Evolutionary conservation across 2,797 vertebrate species (phyloP).

Genomic region (Clarias pachynema): DNA sequence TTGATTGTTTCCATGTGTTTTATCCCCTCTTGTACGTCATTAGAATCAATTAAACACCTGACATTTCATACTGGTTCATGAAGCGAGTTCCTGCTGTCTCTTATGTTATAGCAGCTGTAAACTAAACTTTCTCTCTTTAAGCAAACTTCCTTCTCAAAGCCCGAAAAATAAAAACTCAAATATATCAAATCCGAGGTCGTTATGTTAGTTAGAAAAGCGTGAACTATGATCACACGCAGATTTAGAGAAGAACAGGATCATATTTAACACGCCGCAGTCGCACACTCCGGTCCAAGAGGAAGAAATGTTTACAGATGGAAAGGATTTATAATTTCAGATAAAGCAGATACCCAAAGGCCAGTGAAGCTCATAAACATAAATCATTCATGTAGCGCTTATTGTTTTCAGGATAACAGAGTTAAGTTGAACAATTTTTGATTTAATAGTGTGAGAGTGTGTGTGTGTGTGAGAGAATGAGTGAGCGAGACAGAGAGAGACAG

Average conservation of each 20-base stretch:
- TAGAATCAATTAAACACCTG: background rate
- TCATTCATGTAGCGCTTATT: conserved; percentile 24
- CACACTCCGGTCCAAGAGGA: background rate
- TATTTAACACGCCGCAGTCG: background rate
- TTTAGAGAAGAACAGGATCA: background rate
- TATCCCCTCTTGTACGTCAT: background rate
- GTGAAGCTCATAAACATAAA: conserved; percentile 38
- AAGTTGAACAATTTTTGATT: conserved; percentile 11
- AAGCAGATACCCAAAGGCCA: conserved; percentile 30
- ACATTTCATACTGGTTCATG: background rate
- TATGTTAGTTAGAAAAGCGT: background rate
- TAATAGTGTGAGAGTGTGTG: conserved; percentile 27
- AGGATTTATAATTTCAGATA: conserved; percentile 28
- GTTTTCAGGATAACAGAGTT: conserved; percentile 15
- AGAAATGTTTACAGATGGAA: conserved; percentile 30
- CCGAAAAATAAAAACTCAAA: background rate
- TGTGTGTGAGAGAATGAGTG: conserved; percentile 29
- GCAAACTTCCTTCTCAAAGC: background rate
- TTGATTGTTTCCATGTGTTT: background rate
- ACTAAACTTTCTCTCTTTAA: background rate
- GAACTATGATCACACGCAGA: background rate
- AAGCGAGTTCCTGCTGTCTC: background rate
- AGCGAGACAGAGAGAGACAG: conserved; percentile 55
- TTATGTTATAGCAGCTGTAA: background rate
- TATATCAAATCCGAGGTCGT: background rate